Base-by-base conservation (phyloP, 2,797 vertebrate species). In the Hirundo rustica region DNA sequence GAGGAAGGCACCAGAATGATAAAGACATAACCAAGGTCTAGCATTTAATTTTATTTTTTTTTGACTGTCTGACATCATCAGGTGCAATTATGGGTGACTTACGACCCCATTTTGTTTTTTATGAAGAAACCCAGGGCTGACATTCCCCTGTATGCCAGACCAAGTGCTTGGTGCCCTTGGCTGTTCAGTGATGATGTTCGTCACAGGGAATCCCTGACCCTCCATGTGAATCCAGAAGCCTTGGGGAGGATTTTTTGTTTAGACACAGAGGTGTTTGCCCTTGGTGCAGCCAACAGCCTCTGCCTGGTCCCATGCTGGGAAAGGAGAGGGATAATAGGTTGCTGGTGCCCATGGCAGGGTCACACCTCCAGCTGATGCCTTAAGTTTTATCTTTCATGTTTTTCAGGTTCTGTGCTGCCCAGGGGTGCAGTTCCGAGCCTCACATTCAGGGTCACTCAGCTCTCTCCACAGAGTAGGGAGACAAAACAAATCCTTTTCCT, bases 71-170 rank as follows among this genome's bases (percentile, higher is more conserved):
- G 61, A 44, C 23, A 62, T 36, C 5, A 9, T 8, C 22, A 51
- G 14, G 9, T 84, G 44, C 16, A 66, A 4, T 91, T 68, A 36
- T 9, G 11, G 21, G 11, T 60, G 16, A 53, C 67, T 30, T 51
- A 57, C 40, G 42, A 23, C 29, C 13, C 20, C 4, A 0, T 72
- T 83, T 36, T 47, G 5, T 8, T 70, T 60, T 15, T 30, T 16
- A 22, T 55, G 73, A 27, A 58, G 32, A 68, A 88, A 4, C 10
- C 18, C 17, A 13, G 42, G 27, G 29, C 57, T 77, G 76, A 23
- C 1, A 1, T 29, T 93, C 7, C 23, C 34, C 48, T 8, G 0
- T 8, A 9, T 45, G 57, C 34, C 0, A 0, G 44, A 60, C 42
- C 17, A 15, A 42, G 32, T 7, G 4, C 53, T 32, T 13, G 60